Percentiles rank a stretch among this genome's conserved stretches.
Evolutionary conservation across 1,140 invertebrate genomes (phyloP).

Genomic region (Atta cephalotes): DNA sequence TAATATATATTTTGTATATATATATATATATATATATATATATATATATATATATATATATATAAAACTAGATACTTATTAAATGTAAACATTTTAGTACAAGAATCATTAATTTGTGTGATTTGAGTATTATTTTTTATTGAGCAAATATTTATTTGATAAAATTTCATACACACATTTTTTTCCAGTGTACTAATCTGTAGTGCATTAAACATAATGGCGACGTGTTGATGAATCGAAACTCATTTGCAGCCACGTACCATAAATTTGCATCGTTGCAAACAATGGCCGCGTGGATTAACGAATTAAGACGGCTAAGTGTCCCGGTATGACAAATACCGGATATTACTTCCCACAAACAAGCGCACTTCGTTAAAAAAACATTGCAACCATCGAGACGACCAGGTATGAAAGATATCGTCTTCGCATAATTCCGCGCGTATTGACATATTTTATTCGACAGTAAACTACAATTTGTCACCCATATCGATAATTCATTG

Average conservation of each 20-base stretch:
- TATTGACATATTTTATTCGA: background rate
- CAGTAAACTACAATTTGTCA: background rate
- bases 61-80: too few relatives aligned
- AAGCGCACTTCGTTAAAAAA: conserved; percentile 23
- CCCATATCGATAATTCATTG: background rate
- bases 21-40: too few relatives aligned
- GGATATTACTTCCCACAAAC: conserved; percentile 34
- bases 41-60: too few relatives aligned
- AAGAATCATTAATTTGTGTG: too few relatives aligned
- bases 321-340: conserved; percentile 8
- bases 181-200: too few relatives aligned
- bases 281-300: conserved; percentile 78
- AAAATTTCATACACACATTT: too few relatives aligned
- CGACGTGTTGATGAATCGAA: conserved; percentile 77
- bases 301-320: conserved; percentile 62
- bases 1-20: too few relatives aligned
- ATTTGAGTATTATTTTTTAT: too few relatives aligned
- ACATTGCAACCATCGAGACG: background rate
- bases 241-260: conserved; percentile 60
- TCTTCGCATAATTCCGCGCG: background rate
- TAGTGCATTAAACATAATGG: conserved; percentile 67
- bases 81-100: too few relatives aligned
- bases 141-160: too few relatives aligned
- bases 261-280: conserved; percentile 77
- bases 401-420: too few relatives aligned